Base-by-base conservation (phyloP, 2,888 invertebrate genomes). In the Sphaerophoria taeniata region DNA sequence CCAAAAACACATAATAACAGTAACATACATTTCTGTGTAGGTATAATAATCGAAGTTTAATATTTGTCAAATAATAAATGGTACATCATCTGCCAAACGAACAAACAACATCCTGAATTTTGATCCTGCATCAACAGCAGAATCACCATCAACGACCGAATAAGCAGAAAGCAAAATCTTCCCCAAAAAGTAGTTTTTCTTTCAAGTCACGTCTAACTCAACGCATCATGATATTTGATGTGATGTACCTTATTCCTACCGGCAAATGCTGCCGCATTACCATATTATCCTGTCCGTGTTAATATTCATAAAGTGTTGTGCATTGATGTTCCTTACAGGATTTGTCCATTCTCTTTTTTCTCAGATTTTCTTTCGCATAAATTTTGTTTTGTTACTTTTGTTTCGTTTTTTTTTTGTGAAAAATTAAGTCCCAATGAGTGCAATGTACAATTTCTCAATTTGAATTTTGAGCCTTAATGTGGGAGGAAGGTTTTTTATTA, bases 261-360 rank as follows among this genome's bases (percentile, higher is more conserved):
- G 49, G 63, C 49, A 65, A 43, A 49, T 65, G 16, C 36, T 70
- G 33, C 63, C 74, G 63, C 69, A 65, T 63, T 70, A 63, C 63
- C 63, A 75, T 74, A 56, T 75, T 61, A 70, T 70, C 70, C 69
- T 75, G 56, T n/a, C 69, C 63, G 43, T 55, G 75, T 81, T 81
- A 81, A 71, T 65, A 76, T 81, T 81, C 81, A 81, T 81, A 71
- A 72, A 76, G 72, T 81, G 76, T 76, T 81, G 39, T 75, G 56
- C 80, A 81, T 63, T 71, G 70, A 65, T 67, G 78, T 78, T 72
- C 78, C 65, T 67, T 72, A 53, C 56, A 72, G 72, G 71, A 81
- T 81, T 72, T 81, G 71, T 71, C 65, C 76, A 67, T 69, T 77
- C 69, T 55, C 69, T 31, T 11, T 24, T 24, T 2, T 24, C 39